phyloP scores from a whole-genome alignment of 2,113 vertebrate species.

The Pterocles burchelli region DNA sequence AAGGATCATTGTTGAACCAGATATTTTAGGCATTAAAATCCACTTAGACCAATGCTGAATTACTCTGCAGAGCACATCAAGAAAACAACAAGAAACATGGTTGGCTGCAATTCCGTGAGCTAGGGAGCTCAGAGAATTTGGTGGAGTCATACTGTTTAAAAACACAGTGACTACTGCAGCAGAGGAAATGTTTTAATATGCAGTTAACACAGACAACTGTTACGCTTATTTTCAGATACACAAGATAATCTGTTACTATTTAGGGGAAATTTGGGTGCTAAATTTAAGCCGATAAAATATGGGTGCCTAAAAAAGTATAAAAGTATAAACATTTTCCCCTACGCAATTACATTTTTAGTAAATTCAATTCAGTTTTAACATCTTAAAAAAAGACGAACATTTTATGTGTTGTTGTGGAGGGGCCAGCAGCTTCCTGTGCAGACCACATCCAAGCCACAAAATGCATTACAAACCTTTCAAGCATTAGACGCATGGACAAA shows the following conservation, averaged over 20 bases:
- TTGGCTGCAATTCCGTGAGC: slow-evolving; percentile 14
- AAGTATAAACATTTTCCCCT: slow-evolving; percentile 79
- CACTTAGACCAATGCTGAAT: background rate
- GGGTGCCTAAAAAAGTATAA: slow-evolving; percentile 80
- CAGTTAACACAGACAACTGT: slow-evolving; percentile 53
- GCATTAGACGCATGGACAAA: background rate
- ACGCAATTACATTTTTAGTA: slow-evolving; percentile 72
- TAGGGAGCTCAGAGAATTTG: background rate
- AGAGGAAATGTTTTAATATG: slow-evolving; percentile 43
- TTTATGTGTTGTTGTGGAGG: slow-evolving; percentile 1
- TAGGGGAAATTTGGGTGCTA: slow-evolving; percentile 67
- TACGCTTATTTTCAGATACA: slow-evolving; percentile 68
- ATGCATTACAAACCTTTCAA: slow-evolving; percentile 16
- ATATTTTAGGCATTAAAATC: background rate
- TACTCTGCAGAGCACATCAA: background rate
- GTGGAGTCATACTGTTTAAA: slow-evolving; percentile 26
- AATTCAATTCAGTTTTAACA: slow-evolving; percentile 69
- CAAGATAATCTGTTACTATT: slow-evolving; percentile 62
- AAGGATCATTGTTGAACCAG: background rate
- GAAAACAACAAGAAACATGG: background rate
- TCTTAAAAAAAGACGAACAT: slow-evolving; percentile 71
- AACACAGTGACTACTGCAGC: slow-evolving; percentile 49
- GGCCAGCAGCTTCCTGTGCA: slow-evolving; percentile 44
- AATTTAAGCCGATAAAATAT: slow-evolving; percentile 73
- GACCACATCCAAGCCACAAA: slow-evolving; percentile 6